These are phyloP conservation scores for Enteromius fasciolatus DNA, from an alignment of 2,797 vertebrate genomes.

Conservation along the genomic window DNA sequence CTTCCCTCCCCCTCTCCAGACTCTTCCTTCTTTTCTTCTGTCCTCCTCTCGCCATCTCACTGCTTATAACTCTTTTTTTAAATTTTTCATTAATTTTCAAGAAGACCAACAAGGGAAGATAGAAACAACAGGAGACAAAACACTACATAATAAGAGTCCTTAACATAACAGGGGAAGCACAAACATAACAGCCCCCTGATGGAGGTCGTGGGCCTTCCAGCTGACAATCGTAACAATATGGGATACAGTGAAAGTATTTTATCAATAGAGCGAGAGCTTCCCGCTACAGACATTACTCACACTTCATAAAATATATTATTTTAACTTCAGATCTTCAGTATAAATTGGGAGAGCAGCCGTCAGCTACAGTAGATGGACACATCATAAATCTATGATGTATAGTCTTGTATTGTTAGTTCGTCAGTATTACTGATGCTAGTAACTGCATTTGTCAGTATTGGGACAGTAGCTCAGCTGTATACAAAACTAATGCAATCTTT, in stretches of 20 bases:
- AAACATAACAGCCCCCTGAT: too few relatives aligned
- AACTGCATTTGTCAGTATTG: neutral
- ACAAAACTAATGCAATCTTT: neutral
- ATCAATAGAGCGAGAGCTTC: constrained; percentile 15
- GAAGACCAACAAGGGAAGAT: too few relatives aligned
- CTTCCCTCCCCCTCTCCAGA: neutral
- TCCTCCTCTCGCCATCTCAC: neutral
- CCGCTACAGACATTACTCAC: constrained; percentile 18
- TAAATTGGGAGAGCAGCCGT: neutral
- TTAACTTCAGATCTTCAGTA: constrained; percentile 18
- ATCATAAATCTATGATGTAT: neutral
- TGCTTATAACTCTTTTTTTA: neutral
- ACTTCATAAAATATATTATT: constrained; percentile 32
- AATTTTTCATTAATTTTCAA: neutral
- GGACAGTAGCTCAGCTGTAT: neutral
- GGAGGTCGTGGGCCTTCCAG: too few relatives aligned
- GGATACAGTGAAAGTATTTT: constrained; percentile 2
- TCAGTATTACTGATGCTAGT: neutral
- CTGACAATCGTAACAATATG: too few relatives aligned
- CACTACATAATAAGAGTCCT: too few relatives aligned
- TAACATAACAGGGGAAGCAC: too few relatives aligned
- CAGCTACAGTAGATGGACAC: neutral
- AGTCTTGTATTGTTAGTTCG: neutral
- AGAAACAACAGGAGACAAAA: too few relatives aligned
- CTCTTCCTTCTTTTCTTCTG: constrained; percentile 13